Percentiles rank a stretch among this genome's conserved stretches.
Evolutionary conservation across 2,888 invertebrate species (phyloP).

Genomic region (Periphyllus acericola): DNA sequence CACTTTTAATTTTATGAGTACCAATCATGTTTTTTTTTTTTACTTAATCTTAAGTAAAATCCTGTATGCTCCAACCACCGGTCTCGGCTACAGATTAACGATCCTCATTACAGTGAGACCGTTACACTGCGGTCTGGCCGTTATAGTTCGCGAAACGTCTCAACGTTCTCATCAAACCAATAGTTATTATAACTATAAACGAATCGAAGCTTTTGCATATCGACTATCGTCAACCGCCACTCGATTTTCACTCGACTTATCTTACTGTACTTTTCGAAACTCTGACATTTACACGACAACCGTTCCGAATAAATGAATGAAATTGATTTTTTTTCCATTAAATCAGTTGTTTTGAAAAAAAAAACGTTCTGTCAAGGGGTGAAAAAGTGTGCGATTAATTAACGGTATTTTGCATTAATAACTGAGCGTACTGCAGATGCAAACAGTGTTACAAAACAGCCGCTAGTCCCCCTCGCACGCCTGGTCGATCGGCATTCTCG

Average conservation of each 20-base stretch:
- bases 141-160: too few relatives aligned
- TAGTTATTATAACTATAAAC: neutral
- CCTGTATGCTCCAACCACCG: too few relatives aligned
- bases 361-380: neutral
- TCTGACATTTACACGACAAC: neutral
- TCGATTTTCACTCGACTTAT: neutral
- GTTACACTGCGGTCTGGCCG: too few relatives aligned
- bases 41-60: too few relatives aligned
- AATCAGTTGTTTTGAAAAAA: neutral
- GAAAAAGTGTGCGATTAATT: slow-evolving; percentile 30
- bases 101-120: too few relatives aligned
- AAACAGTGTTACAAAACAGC: slow-evolving; percentile 16
- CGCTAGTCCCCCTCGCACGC: neutral
- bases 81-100: too few relatives aligned
- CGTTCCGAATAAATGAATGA: slow-evolving; percentile 4
- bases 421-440: neutral
- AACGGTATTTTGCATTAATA: slow-evolving; percentile 44
- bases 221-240: neutral
- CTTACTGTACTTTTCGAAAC: neutral
- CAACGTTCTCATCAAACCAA: too few relatives aligned
- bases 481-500: neutral
- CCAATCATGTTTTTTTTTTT: too few relatives aligned
- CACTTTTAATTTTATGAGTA: too few relatives aligned
- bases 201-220: neutral
- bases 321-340: neutral